Base-by-base conservation (phyloP, 2,888 invertebrate genomes). In the Eubasilissa splendida region DNA sequence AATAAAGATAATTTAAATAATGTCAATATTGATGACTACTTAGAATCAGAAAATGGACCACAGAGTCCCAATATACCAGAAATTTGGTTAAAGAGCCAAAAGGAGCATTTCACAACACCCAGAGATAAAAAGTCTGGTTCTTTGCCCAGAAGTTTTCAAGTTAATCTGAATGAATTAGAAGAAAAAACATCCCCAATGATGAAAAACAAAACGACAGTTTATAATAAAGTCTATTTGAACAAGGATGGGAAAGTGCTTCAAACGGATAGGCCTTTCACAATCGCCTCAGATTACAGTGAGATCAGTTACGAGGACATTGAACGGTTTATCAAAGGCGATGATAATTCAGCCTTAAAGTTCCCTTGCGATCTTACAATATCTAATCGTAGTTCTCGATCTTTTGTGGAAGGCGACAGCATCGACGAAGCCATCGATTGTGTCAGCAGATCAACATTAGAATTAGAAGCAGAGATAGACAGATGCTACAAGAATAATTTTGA, bases 131-230 rank as follows among this genome's bases (percentile, higher is more conserved):
- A 96, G 87, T 93, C 95, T 12, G 96, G 95, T 33, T 95, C 95
- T 0, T 87, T 96, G 77, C 95, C 96, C 0, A 90, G 96, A 85
- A 95, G 95, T 85, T 96, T 96, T 85, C 95, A 95, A 87, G 91
- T 93, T 52, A 89, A 91, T 65, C 90, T 92, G 3, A 91, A 91
- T 84, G 90, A 90, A 76, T 91, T 89, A 84, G 90, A 91, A 59
- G 90, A 91, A 50, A 89, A 86, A 73, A 87, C 88, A 71, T 88
- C 88, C 83, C 88, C 86, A 75, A 87, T 88, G 14, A 88, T 88
- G 86, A 89, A 89, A 88, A 88, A 87, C 86, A 88, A 89, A 86
- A 88, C 89, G 81, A 88, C 88, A 85, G 54, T 88, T 82, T 90
- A 88, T 81, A 89, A 88, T 79, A 91, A 90, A 85, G 89, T 90